Conservation (phyloP, 2,797 vertebrate genomes). For the Propithecus perrieri region DNA sequence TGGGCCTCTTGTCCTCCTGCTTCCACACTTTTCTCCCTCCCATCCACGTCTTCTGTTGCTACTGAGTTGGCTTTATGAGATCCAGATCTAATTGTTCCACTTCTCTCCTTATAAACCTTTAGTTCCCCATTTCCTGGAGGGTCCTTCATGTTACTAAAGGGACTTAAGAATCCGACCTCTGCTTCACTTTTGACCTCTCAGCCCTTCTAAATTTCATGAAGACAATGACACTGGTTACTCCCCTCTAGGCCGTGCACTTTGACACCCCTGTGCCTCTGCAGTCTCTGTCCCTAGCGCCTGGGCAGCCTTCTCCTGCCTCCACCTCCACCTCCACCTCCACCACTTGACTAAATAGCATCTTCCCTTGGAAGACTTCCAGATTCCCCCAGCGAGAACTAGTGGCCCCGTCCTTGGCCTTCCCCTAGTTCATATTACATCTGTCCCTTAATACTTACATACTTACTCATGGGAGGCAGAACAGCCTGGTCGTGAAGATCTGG, state of each 20-base stretch:
- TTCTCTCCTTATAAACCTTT: neutral
- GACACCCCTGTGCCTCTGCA: neutral
- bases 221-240: accelerated
- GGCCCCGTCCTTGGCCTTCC: neutral
- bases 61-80: neutral
- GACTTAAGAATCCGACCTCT: neutral
- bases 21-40: neutral
- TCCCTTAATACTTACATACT: neutral
- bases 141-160: neutral
- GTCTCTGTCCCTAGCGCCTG: too few relatives aligned
- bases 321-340: neutral
- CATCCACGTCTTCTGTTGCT: neutral
- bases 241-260: accelerated
- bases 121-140: neutral
- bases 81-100: neutral
- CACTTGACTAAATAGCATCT: neutral
- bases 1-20: neutral
- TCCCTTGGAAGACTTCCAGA: neutral
- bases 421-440: neutral
- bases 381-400: neutral
- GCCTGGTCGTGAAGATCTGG: neutral
- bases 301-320: too few relatives aligned
- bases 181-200: neutral
- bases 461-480: neutral
- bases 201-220: neutral